Evolutionary conservation across 2,113 vertebrate genomes (phyloP).

Genomic region (Pyrgilauda ruficollis): DNA sequence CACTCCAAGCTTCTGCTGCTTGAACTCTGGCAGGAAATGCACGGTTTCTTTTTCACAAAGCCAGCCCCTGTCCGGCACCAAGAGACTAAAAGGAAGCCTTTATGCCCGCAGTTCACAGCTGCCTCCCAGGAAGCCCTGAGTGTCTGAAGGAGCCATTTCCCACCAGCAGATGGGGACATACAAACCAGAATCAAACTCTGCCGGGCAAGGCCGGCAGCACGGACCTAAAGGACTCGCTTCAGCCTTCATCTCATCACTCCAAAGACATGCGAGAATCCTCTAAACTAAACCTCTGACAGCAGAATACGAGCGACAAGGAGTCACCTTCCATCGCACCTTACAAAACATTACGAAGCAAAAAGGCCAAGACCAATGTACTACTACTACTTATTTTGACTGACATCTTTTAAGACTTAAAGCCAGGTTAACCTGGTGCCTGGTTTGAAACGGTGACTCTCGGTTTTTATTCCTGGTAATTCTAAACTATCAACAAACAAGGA

Average conservation of each 20-base stretch:
- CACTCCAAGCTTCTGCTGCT: not conserved
- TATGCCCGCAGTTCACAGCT: not conserved
- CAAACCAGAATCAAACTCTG: not conserved
- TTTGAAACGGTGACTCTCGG: not conserved
- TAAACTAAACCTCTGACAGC: fast-evolving
- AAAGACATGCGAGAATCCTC: not conserved
- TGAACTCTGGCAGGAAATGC: not conserved
- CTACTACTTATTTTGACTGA: not conserved
- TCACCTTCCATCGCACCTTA: not conserved
- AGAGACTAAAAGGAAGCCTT: not conserved
- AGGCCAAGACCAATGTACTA: fast-evolving
- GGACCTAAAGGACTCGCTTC: not conserved
- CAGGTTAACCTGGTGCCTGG: fast-evolving
- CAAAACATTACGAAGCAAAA: not conserved
- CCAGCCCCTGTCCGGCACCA: fast-evolving
- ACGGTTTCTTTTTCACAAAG: not conserved
- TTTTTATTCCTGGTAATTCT: not conserved
- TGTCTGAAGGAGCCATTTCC: not conserved
- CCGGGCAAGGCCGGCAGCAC: not conserved
- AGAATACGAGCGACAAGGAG: fast-evolving
- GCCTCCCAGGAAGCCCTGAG: not conserved
- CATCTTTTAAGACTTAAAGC: not conserved
- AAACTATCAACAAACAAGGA: not conserved
- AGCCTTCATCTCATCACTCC: not conserved
- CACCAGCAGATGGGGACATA: slow-evolving; percentile 29